Evolutionary conservation across 2,888 invertebrate genomes (phyloP), one percentile per base, ranked within the genome.

Genomic region (Rhamnusium bicolor): DNA sequence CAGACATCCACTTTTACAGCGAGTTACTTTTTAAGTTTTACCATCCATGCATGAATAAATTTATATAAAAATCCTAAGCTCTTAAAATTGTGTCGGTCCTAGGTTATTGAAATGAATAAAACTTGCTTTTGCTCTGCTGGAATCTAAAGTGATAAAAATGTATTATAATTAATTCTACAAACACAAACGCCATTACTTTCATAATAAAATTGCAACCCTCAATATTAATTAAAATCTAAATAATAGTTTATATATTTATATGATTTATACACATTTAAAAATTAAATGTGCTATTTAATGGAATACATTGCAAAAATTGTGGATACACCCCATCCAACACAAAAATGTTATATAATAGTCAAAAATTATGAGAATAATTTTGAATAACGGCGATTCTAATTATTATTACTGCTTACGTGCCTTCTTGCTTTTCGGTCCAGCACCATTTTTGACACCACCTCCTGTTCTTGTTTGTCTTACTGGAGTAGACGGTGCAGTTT

Each of bases 401-500:
- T 46, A 53, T 32, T 65, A 49, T 58, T 53, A 70, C 70, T 72
- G 70, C 74, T 79, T 82, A 74, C 73, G 78, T 71, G 79, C 79
- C 79, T 83, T 81, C 84, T 84, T 86, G 80, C 85, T 84, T 71
- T 83, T 85, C 1, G 88, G 86, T 5, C 86, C 85, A 5, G 86
- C 85, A 12, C 86, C 84, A 68, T 85, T 85, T 68, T 83, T 83
- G 14, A 84, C 84, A 29, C 79, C 78, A 2, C 82, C 80, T 2
- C 84, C 71, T 6, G 65, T 69, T 49, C 71, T 71, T 3, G 71
- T 66, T n/a, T 56, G 71, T 16, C 65, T 62, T 16, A 21, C 10
- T n/a, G 70, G 70, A 8, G 71, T 65, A 16, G 68, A 19, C 2
- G 70, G 24, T 10, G 19, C 72, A 14, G 61, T 49, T 46, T 71